phyloP scores from a whole-genome alignment of 2,888 invertebrate genomes.

The Cosmopolites sordidus region DNA sequence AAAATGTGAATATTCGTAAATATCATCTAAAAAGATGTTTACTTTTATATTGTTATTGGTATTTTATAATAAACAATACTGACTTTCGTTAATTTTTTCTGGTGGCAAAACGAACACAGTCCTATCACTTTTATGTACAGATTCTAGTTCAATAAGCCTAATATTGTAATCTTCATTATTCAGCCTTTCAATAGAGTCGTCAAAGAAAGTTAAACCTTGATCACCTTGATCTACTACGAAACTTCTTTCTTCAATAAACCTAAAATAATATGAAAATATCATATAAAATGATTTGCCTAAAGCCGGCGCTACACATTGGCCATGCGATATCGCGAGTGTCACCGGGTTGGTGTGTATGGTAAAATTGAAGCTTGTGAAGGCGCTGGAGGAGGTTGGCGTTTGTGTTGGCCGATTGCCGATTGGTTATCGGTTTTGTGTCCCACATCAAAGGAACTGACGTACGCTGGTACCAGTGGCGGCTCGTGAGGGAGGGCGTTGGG shows the following conservation, averaged over 20 bases:
- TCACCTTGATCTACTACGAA: conserved; percentile 94
- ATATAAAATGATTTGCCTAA: too few species aligned
- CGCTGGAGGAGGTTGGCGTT: too few species aligned
- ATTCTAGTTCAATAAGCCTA: conserved; percentile 76
- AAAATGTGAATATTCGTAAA: conserved; percentile 30
- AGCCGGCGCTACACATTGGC: too few species aligned
- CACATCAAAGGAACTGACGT: too few species aligned
- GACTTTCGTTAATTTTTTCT: conserved; percentile 58
- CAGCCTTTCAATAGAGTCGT: conserved; percentile 89
- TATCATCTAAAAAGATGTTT: conserved; percentile 25
- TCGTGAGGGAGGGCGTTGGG: too few species aligned
- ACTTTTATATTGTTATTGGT: not conserved
- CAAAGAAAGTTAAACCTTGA: conserved; percentile 92
- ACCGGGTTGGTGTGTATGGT: too few species aligned
- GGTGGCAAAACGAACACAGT: conserved; percentile 95
- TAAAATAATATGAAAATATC: conserved; percentile 7
- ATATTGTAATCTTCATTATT: conserved; percentile 54
- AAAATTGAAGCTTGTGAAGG: too few species aligned
- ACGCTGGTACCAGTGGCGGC: too few species aligned
- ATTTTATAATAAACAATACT: conserved; percentile 3
- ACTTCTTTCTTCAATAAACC: conserved; percentile 95
- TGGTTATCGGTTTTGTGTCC: too few species aligned
- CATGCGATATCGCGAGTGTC: too few species aligned
- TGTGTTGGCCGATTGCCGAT: too few species aligned
- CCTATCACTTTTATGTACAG: conserved; percentile 75